Evolutionary conservation across 2,113 vertebrate genomes (phyloP).

Genomic region (Lagopus leucura): DNA sequence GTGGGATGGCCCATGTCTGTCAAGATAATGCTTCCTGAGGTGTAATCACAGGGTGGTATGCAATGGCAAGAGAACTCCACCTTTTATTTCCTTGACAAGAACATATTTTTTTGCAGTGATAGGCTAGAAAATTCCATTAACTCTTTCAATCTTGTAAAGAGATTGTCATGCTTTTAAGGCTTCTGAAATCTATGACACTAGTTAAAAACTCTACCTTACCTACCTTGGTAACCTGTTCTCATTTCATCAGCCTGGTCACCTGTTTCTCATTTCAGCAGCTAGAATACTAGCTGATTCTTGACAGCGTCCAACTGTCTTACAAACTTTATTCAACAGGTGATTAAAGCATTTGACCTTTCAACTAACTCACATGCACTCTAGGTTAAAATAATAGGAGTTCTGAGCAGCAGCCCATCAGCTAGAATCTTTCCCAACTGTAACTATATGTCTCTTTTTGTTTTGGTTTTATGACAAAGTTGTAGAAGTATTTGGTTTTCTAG

Average conservation of each 20-base stretch:
- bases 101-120: not conserved
- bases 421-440: not conserved
- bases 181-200: not conserved
- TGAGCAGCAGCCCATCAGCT: not conserved
- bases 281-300: not conserved
- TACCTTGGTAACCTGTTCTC: not conserved
- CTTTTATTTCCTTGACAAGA: constrained; percentile 27
- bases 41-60: not conserved
- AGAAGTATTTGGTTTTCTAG: not conserved
- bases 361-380: not conserved
- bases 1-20: not conserved
- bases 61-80: not conserved
- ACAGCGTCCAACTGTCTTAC: not conserved
- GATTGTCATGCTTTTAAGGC: not conserved
- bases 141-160: not conserved
- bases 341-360: not conserved
- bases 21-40: constrained; percentile 56
- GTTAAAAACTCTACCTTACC: accelerated
- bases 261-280: not conserved
- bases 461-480: not conserved
- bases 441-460: not conserved
- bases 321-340: not conserved
- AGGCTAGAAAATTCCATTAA: not conserved
- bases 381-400: not conserved
- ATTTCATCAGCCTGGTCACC: not conserved